Base-by-base conservation (phyloP, 1,140 invertebrate genomes). In the Scaptomyza hsui region DNA sequence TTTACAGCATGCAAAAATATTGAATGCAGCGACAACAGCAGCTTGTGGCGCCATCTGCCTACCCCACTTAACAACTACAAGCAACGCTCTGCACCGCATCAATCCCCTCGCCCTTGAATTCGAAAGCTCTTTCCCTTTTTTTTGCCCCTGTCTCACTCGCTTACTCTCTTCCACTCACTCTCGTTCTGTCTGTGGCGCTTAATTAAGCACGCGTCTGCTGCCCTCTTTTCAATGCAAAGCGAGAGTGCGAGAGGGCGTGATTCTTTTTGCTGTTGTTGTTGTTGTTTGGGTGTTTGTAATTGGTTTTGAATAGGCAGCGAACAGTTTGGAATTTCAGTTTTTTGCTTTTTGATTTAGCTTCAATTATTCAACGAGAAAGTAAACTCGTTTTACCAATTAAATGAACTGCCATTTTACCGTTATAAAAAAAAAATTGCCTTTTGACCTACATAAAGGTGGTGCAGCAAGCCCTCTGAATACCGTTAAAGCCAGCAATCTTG, bases 171-270 rank as follows among this genome's bases (percentile, higher is more conserved):
- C 19, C 4, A 52, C 44, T 48, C 59, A 7, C 59, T 74, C 56
- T 51, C 49, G 62, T 35, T 29, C 16, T 12, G 53, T 21, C 42
- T 78, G 74, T 62, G 56, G 78, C 79, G 79, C 75, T 82, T 82
- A 82, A 82, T 82, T 82, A 82, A 82, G 71, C 78, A 83, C 79
- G 78, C 78, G 78, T 71, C 78, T 69, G 12, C 32, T 37, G 59
- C 48, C 59, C 51, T 45, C 44, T 42, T 45, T 49, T 45, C 32
- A 53, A 39, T 35, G 15, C 47, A 52, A 18, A 53, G 64, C 35
- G 48, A 42, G 56, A 61, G 56, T 51, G 5, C 21, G 51, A 63
- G 49, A 55, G 51, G 19, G 67, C 45, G 59, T 16, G 26, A 51
- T 15, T 51, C 3, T 16, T 21, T 16, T 16, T 44, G 44, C 42